Conservation (phyloP, 2,113 vertebrate genomes). For the Trachemys scripta region DNA sequence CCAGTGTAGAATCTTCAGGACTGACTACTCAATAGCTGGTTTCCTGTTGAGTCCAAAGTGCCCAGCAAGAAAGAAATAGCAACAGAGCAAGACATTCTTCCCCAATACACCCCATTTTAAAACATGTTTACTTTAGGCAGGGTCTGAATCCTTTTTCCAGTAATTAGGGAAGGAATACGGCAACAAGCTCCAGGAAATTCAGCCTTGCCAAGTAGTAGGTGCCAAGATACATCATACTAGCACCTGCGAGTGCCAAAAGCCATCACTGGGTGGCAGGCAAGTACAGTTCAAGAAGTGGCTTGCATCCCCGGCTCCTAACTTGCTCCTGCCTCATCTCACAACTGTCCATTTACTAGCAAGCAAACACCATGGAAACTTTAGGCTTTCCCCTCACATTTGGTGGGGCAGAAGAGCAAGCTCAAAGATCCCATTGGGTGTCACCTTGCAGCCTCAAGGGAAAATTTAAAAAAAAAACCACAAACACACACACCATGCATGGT, state of each 20-base stretch:
- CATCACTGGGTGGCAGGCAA: slow-evolving; percentile 81
- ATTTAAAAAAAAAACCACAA: slow-evolving; percentile 27
- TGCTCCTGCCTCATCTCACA: slow-evolving; percentile 28
- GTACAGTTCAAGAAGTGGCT: slow-evolving; percentile 62
- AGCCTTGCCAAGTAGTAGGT: not conserved
- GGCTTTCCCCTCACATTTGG: slow-evolving; percentile 8
- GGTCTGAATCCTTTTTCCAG: slow-evolving; percentile 14
- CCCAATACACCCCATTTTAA: not conserved
- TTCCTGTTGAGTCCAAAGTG: not conserved
- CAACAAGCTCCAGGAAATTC: not conserved
- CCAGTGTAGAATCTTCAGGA: not conserved
- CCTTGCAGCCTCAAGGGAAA: slow-evolving; percentile 6
- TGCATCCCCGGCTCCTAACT: not conserved
- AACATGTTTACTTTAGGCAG: not conserved
- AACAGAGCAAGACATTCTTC: not conserved
- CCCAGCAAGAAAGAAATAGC: not conserved
- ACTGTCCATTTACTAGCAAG: slow-evolving; percentile 28
- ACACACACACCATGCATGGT: not conserved
- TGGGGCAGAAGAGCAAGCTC: slow-evolving; percentile 3
- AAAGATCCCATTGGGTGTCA: not conserved
- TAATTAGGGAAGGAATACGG: not conserved
- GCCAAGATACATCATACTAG: not conserved
- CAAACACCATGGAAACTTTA: slow-evolving; percentile 68
- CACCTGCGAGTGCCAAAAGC: slow-evolving; percentile 32
- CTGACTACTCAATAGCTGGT: not conserved